These are phyloP conservation scores for Lerema accius DNA, from an alignment of 1,140 invertebrate genomes.

Conservation along the genomic window DNA sequence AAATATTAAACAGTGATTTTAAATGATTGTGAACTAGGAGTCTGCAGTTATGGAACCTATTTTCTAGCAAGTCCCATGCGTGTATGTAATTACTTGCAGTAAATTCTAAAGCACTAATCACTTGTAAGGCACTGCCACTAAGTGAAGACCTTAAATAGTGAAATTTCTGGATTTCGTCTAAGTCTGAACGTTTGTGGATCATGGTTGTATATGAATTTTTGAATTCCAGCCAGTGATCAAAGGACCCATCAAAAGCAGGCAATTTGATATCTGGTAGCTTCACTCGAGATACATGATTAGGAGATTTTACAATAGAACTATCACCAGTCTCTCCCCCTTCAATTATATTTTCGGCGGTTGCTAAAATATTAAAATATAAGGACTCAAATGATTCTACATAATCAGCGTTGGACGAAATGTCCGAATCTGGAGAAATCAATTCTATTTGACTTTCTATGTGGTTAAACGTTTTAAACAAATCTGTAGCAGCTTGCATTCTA, in stretches of 20 bases:
- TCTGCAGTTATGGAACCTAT: slow-evolving; percentile 35
- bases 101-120: slow-evolving; percentile 40
- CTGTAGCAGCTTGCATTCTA: slow-evolving; percentile 23
- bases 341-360: slow-evolving; percentile 23
- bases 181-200: slow-evolving; percentile 38
- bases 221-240: slow-evolving; percentile 41
- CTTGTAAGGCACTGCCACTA: slow-evolving; percentile 35
- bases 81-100: slow-evolving; percentile 32
- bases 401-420: slow-evolving; percentile 9
- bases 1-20: slow-evolving; percentile 32
- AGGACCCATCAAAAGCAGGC: slow-evolving; percentile 38
- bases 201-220: slow-evolving; percentile 41
- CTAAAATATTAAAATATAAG: slow-evolving; percentile 35
- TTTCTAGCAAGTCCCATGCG: slow-evolving; percentile 36
- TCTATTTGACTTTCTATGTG: slow-evolving; percentile 33
- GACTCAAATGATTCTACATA: slow-evolving; percentile 31
- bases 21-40: slow-evolving; percentile 36
- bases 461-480: slow-evolving; percentile 36
- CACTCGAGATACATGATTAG: slow-evolving; percentile 4
- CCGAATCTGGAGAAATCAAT: slow-evolving; percentile 21
- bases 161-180: slow-evolving; percentile 41
- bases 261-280: slow-evolving; percentile 40
- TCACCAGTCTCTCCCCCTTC: slow-evolving; percentile 26
- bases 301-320: background rate
- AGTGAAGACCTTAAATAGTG: slow-evolving; percentile 39